Base-by-base conservation (phyloP, 2,888 invertebrate species). In the Pristionchus exspectatus region DNA sequence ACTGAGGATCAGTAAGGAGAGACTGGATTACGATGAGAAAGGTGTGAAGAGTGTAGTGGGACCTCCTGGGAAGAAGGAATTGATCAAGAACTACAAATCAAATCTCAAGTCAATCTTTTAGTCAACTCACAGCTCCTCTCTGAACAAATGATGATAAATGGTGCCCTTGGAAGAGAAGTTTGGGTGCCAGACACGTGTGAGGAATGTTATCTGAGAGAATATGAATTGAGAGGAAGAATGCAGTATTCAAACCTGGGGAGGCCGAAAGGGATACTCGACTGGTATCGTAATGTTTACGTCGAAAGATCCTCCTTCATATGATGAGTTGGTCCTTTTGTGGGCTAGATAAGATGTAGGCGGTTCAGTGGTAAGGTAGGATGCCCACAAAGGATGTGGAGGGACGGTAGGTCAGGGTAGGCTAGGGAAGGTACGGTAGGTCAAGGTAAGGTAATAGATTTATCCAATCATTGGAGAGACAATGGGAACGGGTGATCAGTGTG, bases 191-290 rank as follows among this genome's bases (percentile, higher is more conserved):
- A 50, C 0, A 7, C 44, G 44, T 3, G 38, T 38, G 38, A 38
- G 38, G 38, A 38, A 38, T 38, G 38, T 38, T 38, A 38, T 38
- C 38, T 3, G 38, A 38, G 38, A 14, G 9, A 63, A n/a, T 63
- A 24, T 63, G 63, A 21, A 63, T 59, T 59, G 27, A 27, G 27
- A 18, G 21, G n/a, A 38, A 38, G 14, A 69, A 27, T 7, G 21
- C 33, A 38, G 74, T 54, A 38, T 69, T 59, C 90, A 95, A 96
- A 98, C 98, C 97, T 98, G 98, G 87, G 99, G 99, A 92, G 99
- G 99, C 96, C 98, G 98, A 95, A 99, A 99, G n/a, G 99, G 99
- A 96, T 99, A 99, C 77, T 98, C 98, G 96, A 99, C 98, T 94
- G 99, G 99, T 93, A 99, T 98, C 96, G 97, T 97, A 92, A 99